Evolutionary conservation across 2,888 invertebrate species (phyloP).

Genomic region (Clivina fossor): DNA sequence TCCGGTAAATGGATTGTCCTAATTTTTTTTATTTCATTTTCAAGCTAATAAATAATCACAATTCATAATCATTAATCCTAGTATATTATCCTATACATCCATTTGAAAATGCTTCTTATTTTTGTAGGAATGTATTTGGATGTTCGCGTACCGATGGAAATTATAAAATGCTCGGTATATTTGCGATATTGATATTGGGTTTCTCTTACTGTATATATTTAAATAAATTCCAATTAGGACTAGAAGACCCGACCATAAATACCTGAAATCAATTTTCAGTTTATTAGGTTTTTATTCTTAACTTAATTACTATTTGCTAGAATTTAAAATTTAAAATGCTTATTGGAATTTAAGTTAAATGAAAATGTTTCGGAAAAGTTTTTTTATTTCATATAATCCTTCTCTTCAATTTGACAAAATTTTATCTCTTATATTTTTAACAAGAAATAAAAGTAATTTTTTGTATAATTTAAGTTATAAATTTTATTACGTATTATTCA

Average conservation of each 20-base stretch:
- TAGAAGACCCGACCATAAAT: slow-evolving; percentile 86
- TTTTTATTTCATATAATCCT: no score
- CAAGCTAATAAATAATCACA: slow-evolving; percentile 4
- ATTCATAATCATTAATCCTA: background rate
- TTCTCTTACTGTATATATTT: slow-evolving; percentile 85
- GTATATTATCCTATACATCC: slow-evolving; percentile 23
- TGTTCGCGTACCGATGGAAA: slow-evolving; percentile 54
- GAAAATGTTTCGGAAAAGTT: no score
- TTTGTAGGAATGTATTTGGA: slow-evolving; percentile 41
- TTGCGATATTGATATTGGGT: slow-evolving; percentile 52
- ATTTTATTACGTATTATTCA: no score
- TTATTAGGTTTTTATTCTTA: no score
- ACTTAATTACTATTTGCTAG: no score
- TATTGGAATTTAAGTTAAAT: no score
- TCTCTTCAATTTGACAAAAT: no score
- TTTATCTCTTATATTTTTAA: no score
- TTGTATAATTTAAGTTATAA: no score
- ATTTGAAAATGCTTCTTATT: slow-evolving; percentile 24
- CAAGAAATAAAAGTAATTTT: no score
- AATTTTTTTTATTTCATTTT: background rate
- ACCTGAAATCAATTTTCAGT: slow-evolving; percentile 68
- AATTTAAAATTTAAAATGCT: no score
- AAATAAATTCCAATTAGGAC: slow-evolving; percentile 90
- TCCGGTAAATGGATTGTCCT: slow-evolving; percentile 20
- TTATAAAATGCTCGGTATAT: slow-evolving; percentile 46